Conservation (phyloP, 2,888 invertebrate genomes). For the Plagiodera versicolora region DNA sequence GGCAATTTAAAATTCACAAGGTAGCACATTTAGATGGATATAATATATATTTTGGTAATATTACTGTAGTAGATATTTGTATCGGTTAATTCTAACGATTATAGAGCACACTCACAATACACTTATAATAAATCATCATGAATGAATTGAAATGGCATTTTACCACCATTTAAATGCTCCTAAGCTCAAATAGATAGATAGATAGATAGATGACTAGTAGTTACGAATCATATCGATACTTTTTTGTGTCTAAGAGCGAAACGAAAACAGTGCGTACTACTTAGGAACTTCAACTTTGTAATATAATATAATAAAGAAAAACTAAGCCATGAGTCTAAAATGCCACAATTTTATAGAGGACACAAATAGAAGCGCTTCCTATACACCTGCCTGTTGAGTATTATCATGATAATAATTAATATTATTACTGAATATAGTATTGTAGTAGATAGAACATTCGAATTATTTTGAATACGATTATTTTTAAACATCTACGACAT, state of each 20-base stretch:
- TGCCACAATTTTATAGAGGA: slow-evolving; percentile 41
- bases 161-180: slow-evolving; percentile 18
- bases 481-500: slow-evolving; percentile 24
- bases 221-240: too few species aligned
- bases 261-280: slow-evolving; percentile 23
- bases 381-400: slow-evolving; percentile 39
- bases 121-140: slow-evolving; percentile 43
- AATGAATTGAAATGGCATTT: slow-evolving; percentile 41
- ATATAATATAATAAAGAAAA: not conserved
- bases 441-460: not conserved
- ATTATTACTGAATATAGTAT: slow-evolving; percentile 6
- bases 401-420: too few species aligned
- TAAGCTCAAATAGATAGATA: slow-evolving; percentile 21
- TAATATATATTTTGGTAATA: too few species aligned
- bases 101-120: slow-evolving; percentile 54
- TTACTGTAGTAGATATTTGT: slow-evolving; percentile 25
- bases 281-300: slow-evolving; percentile 33
- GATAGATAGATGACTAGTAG: slow-evolving; percentile 29
- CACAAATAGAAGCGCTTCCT: slow-evolving; percentile 43
- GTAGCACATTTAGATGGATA: too few species aligned
- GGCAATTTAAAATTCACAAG: slow-evolving; percentile 33
- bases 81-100: slow-evolving; percentile 39
- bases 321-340: slow-evolving; percentile 45
- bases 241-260: slow-evolving; percentile 20
- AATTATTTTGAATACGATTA: slow-evolving; percentile 14